A percentile compares a stretch with the other conserved stretches of the same genome.
phyloP scores from a whole-genome alignment of 2,888 invertebrate species.

The Cantharis rufa region DNA sequence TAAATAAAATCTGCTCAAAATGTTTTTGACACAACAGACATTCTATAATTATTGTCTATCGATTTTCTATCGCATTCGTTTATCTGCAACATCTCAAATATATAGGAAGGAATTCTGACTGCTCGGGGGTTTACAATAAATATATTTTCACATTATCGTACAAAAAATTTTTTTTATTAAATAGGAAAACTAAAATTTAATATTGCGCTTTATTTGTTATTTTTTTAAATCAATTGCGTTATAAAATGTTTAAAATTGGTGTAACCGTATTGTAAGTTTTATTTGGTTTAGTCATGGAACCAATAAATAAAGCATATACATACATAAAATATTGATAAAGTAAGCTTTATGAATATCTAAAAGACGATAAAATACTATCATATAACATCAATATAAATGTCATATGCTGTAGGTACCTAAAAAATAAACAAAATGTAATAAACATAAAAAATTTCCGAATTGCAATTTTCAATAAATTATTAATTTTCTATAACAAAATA shows the following conservation, averaged over 20 bases:
- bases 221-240: slow-evolving; percentile 14
- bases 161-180: not conserved
- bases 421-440: slow-evolving; percentile 6
- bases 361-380: slow-evolving; percentile 28
- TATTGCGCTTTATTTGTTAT: not conserved
- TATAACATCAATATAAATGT: slow-evolving; percentile 24
- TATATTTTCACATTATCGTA: slow-evolving; percentile 17
- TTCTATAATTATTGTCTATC: slow-evolving; percentile 47
- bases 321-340: slow-evolving; percentile 26
- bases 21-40: slow-evolving; percentile 41
- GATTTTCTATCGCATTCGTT: slow-evolving; percentile 46
- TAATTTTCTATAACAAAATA: not conserved
- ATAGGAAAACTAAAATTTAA: slow-evolving; percentile 15
- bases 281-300: slow-evolving; percentile 27
- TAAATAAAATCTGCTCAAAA: slow-evolving; percentile 36
- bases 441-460: not conserved
- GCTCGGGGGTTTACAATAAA: slow-evolving; percentile 22
- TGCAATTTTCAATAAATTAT: not conserved
- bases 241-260: slow-evolving; percentile 19
- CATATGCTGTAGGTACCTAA: slow-evolving; percentile 4
- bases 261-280: slow-evolving; percentile 22
- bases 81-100: slow-evolving; percentile 42
- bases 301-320: slow-evolving; percentile 22
- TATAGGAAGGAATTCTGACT: slow-evolving; percentile 28
- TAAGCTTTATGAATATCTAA: slow-evolving; percentile 26